Base-by-base conservation (phyloP, 2,888 invertebrate genomes). In the Subacronicta megacephala region DNA sequence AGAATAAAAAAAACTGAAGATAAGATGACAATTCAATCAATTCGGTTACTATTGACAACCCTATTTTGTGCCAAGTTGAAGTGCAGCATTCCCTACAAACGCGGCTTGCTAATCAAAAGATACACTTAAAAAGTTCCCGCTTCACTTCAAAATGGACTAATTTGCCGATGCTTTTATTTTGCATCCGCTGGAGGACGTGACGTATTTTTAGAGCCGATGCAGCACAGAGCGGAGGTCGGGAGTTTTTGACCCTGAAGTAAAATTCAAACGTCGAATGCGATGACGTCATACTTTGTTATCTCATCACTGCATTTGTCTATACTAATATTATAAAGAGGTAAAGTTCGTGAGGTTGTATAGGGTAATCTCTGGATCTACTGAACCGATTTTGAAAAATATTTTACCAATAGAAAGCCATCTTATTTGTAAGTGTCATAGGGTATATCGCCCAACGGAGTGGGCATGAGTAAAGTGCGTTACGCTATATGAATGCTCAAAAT, bases 211-310 rank as follows among this genome's bases (percentile, higher is more conserved):
- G 69, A 54, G 58, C 41, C 42, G 46, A 70, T 47, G 68, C 58
- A 59, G 71, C 63, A 55, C 64, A 36, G 54, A 56, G 42, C 36
- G 31, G 47, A 68, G 72, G 76, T 61, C 75, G 61, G 60, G 74
- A 70, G 72, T 63, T 75, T 65, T 37, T 64, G 67, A 80, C 81
- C 78, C 70, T 74, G 78, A 62, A 55, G 54, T 35, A 47, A 67
- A 75, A 66, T 52, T 53, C 55, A 54, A 64, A 57, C 54, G 51
- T 56, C 51, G 54, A 59, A 43, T 57, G 43, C 20, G 17, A 15
- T 68, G 62, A 62, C 72, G 73, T 75, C 72, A 75, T 31, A 12
- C 31, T 44, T 7, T 23, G 23, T 72, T 47, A 49, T 44, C 41
- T 58, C 57, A 75, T 50, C 38, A 12, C 12, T 13, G 4, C 18